Evolutionary conservation across 2,797 vertebrate species (phyloP).

Genomic region (Sebastes itinus): DNA sequence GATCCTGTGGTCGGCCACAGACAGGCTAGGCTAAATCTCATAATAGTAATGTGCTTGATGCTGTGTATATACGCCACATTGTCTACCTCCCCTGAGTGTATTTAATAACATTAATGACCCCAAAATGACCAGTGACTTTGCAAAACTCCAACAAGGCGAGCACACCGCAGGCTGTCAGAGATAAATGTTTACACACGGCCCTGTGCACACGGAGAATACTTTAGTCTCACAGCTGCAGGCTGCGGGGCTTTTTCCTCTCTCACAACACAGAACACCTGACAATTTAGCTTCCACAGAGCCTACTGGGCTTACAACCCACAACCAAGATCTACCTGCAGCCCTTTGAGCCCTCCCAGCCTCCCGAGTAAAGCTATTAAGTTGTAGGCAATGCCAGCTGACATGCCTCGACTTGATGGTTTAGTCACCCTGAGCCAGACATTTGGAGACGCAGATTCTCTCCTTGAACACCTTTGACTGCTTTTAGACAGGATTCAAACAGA

Average conservation of each 20-base stretch:
- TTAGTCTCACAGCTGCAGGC: conserved; percentile 59
- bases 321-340: conserved; percentile 18
- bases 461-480: not conserved
- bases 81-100: not conserved
- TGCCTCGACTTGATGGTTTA: conserved; percentile 61
- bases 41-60: conserved; percentile 35
- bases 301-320: conserved; percentile 8
- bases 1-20: conserved; percentile 23
- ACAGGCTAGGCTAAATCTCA: conserved; percentile 27
- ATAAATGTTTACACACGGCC: conserved; percentile 24
- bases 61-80: not conserved
- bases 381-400: conserved; percentile 42
- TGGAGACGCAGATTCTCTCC: not conserved
- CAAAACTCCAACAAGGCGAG: not conserved
- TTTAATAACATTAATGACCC: conserved; percentile 20
- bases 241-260: conserved; percentile 58
- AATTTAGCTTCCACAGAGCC: conserved; percentile 49
- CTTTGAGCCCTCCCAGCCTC: conserved; percentile 3
- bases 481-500: not conserved
- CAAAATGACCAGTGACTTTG: not conserved
- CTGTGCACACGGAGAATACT: conserved; percentile 13
- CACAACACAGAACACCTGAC: conserved; percentile 62
- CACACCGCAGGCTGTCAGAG: not conserved
- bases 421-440: conserved; percentile 22
- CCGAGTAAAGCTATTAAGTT: conserved; percentile 44